These are phyloP conservation scores for Sigmodon hispidus DNA, from an alignment of 2,113 vertebrate genomes.

Conservation along the genomic window DNA sequence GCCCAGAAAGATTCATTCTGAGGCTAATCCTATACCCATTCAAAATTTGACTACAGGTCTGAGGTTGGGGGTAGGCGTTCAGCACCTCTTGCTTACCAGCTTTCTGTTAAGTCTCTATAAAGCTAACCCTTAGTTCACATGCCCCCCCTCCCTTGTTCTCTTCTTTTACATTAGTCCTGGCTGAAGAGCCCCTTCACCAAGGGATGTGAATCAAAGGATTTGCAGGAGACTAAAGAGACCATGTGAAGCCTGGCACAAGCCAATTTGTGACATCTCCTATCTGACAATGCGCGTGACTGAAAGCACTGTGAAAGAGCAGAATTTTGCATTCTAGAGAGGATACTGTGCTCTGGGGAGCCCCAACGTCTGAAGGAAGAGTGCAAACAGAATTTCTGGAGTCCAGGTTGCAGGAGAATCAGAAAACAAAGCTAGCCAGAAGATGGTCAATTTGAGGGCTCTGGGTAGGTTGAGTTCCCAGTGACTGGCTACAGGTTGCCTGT, in stretches of 20 bases:
- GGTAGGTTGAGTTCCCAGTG: conserved; percentile 25
- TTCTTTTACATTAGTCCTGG: neutral
- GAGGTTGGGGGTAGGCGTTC: neutral
- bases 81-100: neutral
- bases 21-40: neutral
- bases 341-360: neutral
- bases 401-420: neutral
- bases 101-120: neutral
- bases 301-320: neutral
- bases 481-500: conserved; percentile 74
- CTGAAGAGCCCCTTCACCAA: neutral
- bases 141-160: neutral
- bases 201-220: neutral
- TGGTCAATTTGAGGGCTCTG: neutral
- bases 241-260: neutral
- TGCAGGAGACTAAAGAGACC: neutral
- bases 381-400: neutral
- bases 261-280: neutral
- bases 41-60: neutral
- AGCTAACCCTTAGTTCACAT: neutral
- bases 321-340: no score
- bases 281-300: neutral
- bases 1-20: neutral
- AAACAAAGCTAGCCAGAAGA: neutral
- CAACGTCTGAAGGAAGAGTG: accelerated